Evolutionary conservation across 2,113 vertebrate species (phyloP).

Genomic region (Psophia crepitans): DNA sequence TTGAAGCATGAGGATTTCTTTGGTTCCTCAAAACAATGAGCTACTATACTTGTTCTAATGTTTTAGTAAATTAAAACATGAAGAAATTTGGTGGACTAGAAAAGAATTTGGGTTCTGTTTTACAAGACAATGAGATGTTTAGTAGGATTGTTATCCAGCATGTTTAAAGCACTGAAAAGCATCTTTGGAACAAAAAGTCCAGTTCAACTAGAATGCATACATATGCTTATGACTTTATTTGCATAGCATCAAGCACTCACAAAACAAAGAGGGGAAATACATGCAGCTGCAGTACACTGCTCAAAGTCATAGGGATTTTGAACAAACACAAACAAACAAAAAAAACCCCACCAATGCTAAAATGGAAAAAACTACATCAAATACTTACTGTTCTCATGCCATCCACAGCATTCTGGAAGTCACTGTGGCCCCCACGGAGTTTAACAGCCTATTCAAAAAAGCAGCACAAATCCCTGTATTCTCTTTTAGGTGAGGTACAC

Average conservation of each 20-base stretch:
- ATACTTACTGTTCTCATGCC: neutral
- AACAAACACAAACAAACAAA: neutral
- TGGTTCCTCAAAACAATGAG: neutral
- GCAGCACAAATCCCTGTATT: neutral
- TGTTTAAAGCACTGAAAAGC: neutral
- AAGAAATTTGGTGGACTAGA: neutral
- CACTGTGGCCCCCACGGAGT: too few species aligned
- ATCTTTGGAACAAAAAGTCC: neutral
- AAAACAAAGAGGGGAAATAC: neutral
- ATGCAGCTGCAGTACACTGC: neutral
- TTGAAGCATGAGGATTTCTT: neutral
- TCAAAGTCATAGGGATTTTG: neutral
- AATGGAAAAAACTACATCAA: accelerated
- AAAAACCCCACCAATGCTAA: neutral
- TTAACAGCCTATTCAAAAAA: neutral
- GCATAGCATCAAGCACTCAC: neutral
- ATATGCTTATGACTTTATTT: neutral
- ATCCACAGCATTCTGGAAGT: neutral
- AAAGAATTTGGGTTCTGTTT: neutral
- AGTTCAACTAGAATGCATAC: neutral
- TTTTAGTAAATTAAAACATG: neutral
- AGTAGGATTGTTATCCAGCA: neutral
- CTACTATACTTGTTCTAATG: neutral
- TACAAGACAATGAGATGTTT: neutral
- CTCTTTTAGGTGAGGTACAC: neutral